Base-by-base conservation (phyloP, 2,797 vertebrate genomes). In the Neopelma chrysocephalum region DNA sequence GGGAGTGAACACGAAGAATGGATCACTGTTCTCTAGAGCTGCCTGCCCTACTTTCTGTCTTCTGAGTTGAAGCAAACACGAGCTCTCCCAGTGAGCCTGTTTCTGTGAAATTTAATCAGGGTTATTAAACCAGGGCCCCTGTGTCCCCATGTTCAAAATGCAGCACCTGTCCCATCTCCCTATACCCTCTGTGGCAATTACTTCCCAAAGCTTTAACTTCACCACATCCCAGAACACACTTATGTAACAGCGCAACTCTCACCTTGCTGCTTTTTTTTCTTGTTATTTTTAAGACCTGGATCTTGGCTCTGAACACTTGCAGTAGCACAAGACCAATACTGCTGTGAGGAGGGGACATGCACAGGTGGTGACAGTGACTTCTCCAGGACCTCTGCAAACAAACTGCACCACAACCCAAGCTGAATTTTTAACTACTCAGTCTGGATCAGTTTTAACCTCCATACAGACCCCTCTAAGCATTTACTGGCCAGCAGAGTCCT, bases 171-270 rank as follows among this genome's bases (percentile, higher is more conserved):
- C 42, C 48, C 50, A 12, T 7, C 42, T 19, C 45, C 29, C 42
- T 9, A 1, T 5, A 7, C 29, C 61, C 68, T 45, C 43, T 1
- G 11, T 23, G 60, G 47, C 2, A 13, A 20, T 51, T 8, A 9
- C 38, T 50, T 45, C 54, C 81, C 56, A 54, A 27, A 62, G 47
- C 43, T 23, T 22, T 6, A 32, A 23, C 20, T 64, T 25, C 38
- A 11, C 42, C 10, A 17, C 25, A 4, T 31, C 45, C 64, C 56
- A 65, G 21, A 75, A 27, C 11, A 3, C 2, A 6, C 11, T 53
- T 0, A 17, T 12, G 0, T 5, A 43, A 45, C 1, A 36, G 42
- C 2, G 10, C 12, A 51, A 10, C 62, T 54, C 56, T 43, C 60
- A 56, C 40, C 27, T 23, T 15, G 25, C 3, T 31, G 20, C 21